Conservation (phyloP, 2,113 vertebrate genomes). For the Elachura formosa region DNA sequence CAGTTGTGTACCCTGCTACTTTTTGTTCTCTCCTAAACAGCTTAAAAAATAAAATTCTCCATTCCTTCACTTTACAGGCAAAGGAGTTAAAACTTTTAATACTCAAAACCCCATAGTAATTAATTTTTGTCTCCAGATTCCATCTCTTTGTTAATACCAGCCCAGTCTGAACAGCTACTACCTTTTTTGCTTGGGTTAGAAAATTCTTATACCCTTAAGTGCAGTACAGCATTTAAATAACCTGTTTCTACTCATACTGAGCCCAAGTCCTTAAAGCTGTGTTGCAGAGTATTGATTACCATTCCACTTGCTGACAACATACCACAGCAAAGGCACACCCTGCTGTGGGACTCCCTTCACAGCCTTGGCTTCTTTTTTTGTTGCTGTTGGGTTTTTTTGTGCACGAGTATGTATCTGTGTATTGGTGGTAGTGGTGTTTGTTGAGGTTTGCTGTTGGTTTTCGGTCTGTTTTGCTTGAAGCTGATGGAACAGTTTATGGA, state of each 20-base stretch:
- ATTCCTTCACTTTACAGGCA: not conserved
- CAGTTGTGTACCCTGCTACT: not conserved
- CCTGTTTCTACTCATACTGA: not conserved
- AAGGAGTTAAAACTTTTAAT: not conserved
- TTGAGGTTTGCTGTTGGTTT: too few species aligned
- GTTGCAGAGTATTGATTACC: not conserved
- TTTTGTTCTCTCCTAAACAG: not conserved
- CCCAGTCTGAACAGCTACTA: not conserved
- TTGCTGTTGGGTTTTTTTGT: not conserved
- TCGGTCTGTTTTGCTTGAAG: not conserved
- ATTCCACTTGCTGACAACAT: not conserved
- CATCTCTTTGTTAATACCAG: not conserved
- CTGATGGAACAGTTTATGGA: not conserved
- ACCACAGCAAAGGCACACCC: not conserved
- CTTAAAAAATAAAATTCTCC: not conserved
- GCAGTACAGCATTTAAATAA: not conserved
- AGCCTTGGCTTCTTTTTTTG: not conserved
- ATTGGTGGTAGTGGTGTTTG: not conserved
- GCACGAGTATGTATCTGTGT: rapidly evolving
- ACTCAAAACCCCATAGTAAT: not conserved
- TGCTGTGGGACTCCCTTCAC: not conserved
- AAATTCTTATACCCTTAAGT: not conserved
- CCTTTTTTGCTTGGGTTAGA: not conserved
- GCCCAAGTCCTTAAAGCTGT: not conserved
- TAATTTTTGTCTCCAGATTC: not conserved